These are phyloP conservation scores for Anagyrus pseudococci DNA, from an alignment of 2,888 invertebrate species.

Conservation along the genomic window DNA sequence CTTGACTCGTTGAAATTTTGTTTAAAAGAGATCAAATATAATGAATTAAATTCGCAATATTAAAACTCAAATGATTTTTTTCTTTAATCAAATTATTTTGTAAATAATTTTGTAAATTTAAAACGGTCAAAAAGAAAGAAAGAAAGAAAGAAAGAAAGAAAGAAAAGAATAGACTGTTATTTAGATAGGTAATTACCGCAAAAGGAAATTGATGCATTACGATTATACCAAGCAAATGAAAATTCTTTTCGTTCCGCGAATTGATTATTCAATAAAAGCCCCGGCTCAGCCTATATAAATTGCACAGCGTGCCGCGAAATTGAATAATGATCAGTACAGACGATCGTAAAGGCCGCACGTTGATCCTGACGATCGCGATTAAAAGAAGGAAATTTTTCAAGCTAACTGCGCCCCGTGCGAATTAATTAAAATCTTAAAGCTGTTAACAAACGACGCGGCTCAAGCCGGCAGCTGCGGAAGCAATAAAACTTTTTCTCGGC, in stretches of 20 bases:
- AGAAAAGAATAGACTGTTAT: too few species aligned
- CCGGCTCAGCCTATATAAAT: too few species aligned
- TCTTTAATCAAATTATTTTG: not conserved
- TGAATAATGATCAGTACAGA: not conserved
- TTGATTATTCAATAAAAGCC: not conserved
- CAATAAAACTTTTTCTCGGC: slow-evolving; percentile 24
- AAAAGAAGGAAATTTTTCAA: slow-evolving; percentile 9
- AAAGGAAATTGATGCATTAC: too few species aligned
- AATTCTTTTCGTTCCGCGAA: not conserved
- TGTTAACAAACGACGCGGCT: not conserved
- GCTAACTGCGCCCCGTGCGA: not conserved
- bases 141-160: too few species aligned
- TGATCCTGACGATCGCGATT: not conserved
- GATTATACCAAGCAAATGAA: not conserved
- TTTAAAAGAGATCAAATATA: not conserved
- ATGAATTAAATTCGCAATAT: not conserved
- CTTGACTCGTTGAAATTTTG: not conserved
- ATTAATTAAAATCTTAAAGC: slow-evolving; percentile 21
- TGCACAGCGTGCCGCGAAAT: too few species aligned
- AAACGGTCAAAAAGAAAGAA: too few species aligned
- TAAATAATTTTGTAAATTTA: not conserved
- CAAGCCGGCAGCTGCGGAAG: slow-evolving; percentile 6
- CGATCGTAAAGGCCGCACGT: slow-evolving; percentile 1
- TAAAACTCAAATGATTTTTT: not conserved
- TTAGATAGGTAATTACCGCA: too few species aligned